These are phyloP conservation scores for Diglossa cyanea DNA, from an alignment of 2,797 vertebrate species.

Conservation along the genomic window DNA sequence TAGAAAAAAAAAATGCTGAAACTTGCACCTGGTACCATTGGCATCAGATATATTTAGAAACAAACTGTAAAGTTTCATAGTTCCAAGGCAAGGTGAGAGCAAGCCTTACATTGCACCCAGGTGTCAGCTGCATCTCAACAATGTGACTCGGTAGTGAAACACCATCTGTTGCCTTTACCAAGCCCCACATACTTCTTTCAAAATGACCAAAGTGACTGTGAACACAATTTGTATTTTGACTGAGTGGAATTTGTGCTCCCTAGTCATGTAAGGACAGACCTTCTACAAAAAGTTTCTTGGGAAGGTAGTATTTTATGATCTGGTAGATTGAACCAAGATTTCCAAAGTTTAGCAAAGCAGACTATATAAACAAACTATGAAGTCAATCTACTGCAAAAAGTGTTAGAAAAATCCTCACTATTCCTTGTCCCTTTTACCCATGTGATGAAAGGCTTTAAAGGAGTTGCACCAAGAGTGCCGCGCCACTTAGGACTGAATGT, in stretches of 20 bases:
- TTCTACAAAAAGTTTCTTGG: not conserved
- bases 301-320: not conserved
- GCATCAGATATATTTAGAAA: not conserved
- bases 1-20: not conserved
- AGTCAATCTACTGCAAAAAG: not conserved
- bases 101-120: not conserved
- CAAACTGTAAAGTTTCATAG: not conserved
- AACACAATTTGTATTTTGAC: not conserved
- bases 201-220: not conserved
- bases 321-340: not conserved
- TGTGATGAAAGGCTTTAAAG: not conserved
- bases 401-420: not conserved
- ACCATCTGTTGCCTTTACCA: not conserved
- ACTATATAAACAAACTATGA: not conserved
- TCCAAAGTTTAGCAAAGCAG: not conserved
- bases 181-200: not conserved
- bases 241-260: not conserved
- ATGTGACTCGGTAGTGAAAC: not conserved
- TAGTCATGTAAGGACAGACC: not conserved
- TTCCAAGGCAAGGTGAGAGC: not conserved
- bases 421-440: not conserved
- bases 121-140: not conserved
- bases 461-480: not conserved
- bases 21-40: not conserved
- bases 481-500: fast-evolving